Base-by-base conservation (phyloP, 2,797 vertebrate genomes). In the Enteromius radiatus region DNA sequence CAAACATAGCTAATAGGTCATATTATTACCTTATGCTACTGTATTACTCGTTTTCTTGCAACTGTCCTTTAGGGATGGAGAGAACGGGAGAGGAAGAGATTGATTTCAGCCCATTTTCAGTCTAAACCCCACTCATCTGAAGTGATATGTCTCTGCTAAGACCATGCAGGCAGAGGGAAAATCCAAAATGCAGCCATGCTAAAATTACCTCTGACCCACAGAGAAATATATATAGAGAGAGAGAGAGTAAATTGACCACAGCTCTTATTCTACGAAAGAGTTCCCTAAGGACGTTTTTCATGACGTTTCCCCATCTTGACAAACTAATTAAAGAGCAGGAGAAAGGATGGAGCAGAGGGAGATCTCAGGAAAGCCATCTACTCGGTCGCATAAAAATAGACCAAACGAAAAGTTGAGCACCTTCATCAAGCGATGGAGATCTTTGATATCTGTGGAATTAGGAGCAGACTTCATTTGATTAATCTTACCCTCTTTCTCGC, bases 291-390 rank as follows among this genome's bases (percentile, higher is more conserved):
- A 78, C 31, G 56, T 41, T 63, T 61, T 28, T 52, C 68, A 21
- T 78, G 69, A 76, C 65, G 49, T 71, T 75, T 80, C 78, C 59
- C 67, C 69, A 19, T 83, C 54, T 86, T 84, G 80, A 86, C 87
- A 81, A 81, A 78, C 83, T 83, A 86, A 88, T 87, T 87, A 81
- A 56, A 84, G 63, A 59, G 54, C 43, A 80, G 43, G 56, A 38
- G 52, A 47, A 52, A 33, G 64, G 26, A 76, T 5, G 31, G 41
- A 83, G 73, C 14, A 19, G 43, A 68, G 47, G 68, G 28, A 71
- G 41, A 78, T 63, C 69, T 82, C 52, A 73, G 79, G 56, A 68
- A 77, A 70, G 28, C 26, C 38, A 74, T 69, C 76, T 77, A 3
- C 28, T 76, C 82, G 54, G 21, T 75, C 6, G 23, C 49, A 19